Conservation (phyloP, 2,888 invertebrate species). For the Ligdia adustata region DNA sequence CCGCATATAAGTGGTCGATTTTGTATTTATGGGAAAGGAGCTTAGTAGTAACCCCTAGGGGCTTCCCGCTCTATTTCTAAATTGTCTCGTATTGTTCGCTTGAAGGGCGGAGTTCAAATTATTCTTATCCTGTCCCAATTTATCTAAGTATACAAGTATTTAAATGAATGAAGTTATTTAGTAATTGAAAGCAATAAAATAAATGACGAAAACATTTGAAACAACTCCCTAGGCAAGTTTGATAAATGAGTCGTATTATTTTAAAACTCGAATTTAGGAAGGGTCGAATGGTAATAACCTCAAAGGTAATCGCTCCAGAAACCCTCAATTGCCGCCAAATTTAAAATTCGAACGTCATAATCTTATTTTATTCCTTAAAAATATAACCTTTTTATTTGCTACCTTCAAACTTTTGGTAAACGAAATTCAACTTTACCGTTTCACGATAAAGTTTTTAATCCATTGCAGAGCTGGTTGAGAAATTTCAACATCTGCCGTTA, state of each 20-base stretch:
- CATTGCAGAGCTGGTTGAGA: slow-evolving; percentile 24
- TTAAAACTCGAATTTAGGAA: slow-evolving; percentile 61
- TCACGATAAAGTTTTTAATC: slow-evolving; percentile 28
- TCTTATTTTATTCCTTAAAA: slow-evolving; percentile 57
- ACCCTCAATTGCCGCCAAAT: slow-evolving; percentile 70
- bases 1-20: slow-evolving; percentile 63
- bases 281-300: slow-evolving; percentile 71
- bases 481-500: slow-evolving; percentile 73
- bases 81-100: slow-evolving; percentile 57
- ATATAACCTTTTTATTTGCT: slow-evolving; percentile 34
- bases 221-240: slow-evolving; percentile 55
- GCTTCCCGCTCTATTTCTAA: slow-evolving; percentile 63
- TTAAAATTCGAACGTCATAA: slow-evolving; percentile 79
- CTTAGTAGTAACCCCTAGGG: slow-evolving; percentile 60
- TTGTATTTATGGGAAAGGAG: slow-evolving; percentile 66
- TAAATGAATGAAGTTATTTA: slow-evolving; percentile 63
- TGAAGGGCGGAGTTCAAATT: slow-evolving; percentile 55
- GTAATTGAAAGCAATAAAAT: slow-evolving; percentile 69
- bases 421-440: slow-evolving; percentile 17
- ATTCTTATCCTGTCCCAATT: slow-evolving; percentile 55
- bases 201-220: slow-evolving; percentile 57
- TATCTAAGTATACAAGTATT: slow-evolving; percentile 49
- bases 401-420: background rate
- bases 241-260: slow-evolving; percentile 71
- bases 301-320: slow-evolving; percentile 67